Conservation (phyloP, 2,113 vertebrate species). For the Silurus meridionalis region DNA sequence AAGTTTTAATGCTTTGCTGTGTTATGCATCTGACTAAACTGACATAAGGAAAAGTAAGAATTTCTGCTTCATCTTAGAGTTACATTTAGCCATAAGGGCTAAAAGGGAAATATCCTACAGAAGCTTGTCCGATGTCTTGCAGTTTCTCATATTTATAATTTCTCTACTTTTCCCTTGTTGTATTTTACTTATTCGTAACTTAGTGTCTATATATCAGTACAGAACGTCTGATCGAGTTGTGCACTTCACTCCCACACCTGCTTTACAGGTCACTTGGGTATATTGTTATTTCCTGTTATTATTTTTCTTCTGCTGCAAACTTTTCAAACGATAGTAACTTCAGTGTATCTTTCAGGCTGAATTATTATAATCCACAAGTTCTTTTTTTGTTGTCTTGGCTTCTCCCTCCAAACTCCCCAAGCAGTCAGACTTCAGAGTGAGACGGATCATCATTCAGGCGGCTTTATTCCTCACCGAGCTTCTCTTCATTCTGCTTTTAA, state of each 20-base stretch:
- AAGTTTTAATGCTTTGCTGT: neutral
- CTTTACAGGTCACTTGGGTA: neutral
- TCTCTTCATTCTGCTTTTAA: slow-evolving; percentile 14
- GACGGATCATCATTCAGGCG: slow-evolving; percentile 10
- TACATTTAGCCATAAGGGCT: neutral
- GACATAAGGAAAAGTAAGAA: neutral
- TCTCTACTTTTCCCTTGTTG: neutral
- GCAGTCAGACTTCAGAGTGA: neutral
- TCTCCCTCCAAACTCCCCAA: neutral
- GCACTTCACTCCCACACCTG: neutral
- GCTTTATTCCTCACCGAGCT: slow-evolving; percentile 30
- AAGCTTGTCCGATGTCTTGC: neutral
- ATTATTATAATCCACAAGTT: slow-evolving; percentile 3
- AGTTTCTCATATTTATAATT: neutral
- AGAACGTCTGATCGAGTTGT: neutral
- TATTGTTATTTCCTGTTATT: neutral
- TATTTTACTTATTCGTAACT: neutral
- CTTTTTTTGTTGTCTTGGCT: neutral
- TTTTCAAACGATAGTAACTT: slow-evolving; percentile 2
- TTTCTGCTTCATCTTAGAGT: neutral
- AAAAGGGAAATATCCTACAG: neutral
- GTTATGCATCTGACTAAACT: neutral
- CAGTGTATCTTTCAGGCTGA: slow-evolving; percentile 8
- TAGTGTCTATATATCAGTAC: neutral
- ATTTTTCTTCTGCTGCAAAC: neutral